phyloP scores from a whole-genome alignment of 2,797 vertebrate species.

The Gadopsis marmoratus region DNA sequence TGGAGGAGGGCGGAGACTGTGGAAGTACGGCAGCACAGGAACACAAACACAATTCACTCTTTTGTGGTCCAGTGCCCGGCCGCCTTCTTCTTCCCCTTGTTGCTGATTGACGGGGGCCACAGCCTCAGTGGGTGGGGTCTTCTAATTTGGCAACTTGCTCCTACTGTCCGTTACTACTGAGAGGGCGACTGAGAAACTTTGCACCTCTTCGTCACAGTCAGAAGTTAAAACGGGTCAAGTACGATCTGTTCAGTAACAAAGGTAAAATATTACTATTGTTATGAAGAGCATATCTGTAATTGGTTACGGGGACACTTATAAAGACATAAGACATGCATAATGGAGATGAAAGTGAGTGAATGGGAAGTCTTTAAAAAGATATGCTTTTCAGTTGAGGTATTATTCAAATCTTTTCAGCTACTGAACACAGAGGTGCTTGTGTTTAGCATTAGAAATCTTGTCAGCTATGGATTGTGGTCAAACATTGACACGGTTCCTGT shows the following conservation, averaged over 20 bases:
- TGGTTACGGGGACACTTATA: constrained; percentile 2
- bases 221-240: constrained; percentile 21
- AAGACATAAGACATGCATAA: constrained; percentile 31
- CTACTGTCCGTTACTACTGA: constrained; percentile 4
- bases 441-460: constrained; percentile 1
- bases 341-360: constrained; percentile 24
- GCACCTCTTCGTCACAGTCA: not conserved
- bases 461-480: not conserved
- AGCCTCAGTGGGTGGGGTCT: constrained; percentile 16
- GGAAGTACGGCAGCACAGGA: not conserved
- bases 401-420: constrained; percentile 45
- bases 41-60: constrained; percentile 3
- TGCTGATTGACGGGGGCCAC: constrained; percentile 44
- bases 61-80: not conserved
- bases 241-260: not conserved
- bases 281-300: constrained; percentile 25
- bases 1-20: not conserved
- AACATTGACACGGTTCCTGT: not conserved
- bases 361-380: constrained; percentile 32
- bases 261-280: not conserved
- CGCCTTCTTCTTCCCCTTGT: not conserved
- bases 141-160: constrained; percentile 29
- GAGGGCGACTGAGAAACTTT: constrained; percentile 18
- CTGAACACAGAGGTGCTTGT: constrained; percentile 18
- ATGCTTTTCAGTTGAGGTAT: constrained; percentile 15